phyloP scores from a whole-genome alignment of 2,113 vertebrate genomes.

The Tachycineta bicolor region DNA sequence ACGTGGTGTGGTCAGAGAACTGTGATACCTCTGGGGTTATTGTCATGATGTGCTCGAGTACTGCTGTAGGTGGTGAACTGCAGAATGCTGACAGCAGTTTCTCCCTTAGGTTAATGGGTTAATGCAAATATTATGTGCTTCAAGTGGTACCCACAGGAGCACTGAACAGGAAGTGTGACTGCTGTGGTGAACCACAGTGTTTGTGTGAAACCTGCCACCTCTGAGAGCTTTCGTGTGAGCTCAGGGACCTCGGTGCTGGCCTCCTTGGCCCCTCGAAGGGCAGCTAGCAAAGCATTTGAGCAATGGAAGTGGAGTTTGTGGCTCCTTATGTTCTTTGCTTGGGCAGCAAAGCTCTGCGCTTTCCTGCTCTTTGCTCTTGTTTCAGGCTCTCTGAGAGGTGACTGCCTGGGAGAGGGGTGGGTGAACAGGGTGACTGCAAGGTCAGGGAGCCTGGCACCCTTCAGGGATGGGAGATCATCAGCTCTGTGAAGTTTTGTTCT shows the following conservation, averaged over 20 bases:
- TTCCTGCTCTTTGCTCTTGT: background rate
- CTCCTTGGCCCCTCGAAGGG: background rate
- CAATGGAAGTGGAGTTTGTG: background rate
- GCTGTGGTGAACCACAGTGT: background rate
- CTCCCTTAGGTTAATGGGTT: background rate
- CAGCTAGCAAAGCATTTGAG: background rate
- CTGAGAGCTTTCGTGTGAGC: background rate
- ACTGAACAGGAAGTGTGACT: background rate
- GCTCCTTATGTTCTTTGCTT: background rate
- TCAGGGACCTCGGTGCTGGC: background rate
- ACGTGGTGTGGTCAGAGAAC: background rate
- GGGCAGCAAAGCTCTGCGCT: background rate
- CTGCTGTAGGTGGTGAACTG: background rate
- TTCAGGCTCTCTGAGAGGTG: background rate
- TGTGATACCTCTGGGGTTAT: accelerated
- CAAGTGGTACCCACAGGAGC: background rate
- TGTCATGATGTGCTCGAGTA: accelerated
- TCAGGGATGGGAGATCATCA: background rate
- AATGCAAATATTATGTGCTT: background rate
- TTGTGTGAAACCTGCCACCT: background rate
- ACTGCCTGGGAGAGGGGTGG: background rate
- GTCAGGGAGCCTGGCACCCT: background rate
- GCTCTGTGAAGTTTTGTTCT: background rate
- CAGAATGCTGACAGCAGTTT: background rate
- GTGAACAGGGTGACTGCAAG: background rate